phyloP scores from a whole-genome alignment of 2,888 invertebrate genomes.

The Nyleta sp. region DNA sequence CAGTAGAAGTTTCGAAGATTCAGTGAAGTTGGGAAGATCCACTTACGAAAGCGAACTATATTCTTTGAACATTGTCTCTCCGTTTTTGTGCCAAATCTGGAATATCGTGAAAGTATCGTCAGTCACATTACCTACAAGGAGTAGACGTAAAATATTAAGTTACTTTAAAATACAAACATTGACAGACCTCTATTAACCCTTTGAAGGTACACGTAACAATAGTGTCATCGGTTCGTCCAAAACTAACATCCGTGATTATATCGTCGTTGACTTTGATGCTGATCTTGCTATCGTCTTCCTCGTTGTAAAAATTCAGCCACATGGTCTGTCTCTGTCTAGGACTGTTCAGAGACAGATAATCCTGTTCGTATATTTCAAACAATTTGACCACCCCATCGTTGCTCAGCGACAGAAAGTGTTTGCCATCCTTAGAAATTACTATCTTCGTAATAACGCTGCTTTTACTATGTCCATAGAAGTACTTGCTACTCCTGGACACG shows the following conservation, averaged over 20 bases:
- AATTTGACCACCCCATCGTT: conserved; percentile 85
- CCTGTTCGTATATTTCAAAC: conserved; percentile 76
- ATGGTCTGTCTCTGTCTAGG: conserved; percentile 76
- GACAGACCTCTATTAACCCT: conserved; percentile 72
- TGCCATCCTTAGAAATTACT: conserved; percentile 83
- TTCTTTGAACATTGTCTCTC: conserved; percentile 59
- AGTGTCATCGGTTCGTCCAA: conserved; percentile 69
- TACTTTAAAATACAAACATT: neutral
- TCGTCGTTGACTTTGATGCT: conserved; percentile 70
- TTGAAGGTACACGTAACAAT: conserved; percentile 76
- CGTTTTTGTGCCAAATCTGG: conserved; percentile 74
- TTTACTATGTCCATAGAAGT: conserved; percentile 71
- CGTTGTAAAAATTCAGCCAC: conserved; percentile 73
- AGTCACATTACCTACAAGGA: too few species aligned
- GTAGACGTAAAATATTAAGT: too few species aligned
- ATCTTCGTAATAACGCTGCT: conserved; percentile 77
- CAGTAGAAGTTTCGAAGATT: neutral
- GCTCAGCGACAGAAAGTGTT: conserved; percentile 85
- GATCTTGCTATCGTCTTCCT: conserved; percentile 73
- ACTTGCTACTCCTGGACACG: conserved; percentile 83
- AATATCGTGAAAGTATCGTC: neutral
- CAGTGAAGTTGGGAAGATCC: neutral
- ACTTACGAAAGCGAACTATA: conserved; percentile 60
- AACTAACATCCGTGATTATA: conserved; percentile 73
- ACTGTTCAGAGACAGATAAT: conserved; percentile 67